Evolutionary conservation across 2,113 vertebrate species (phyloP).

Genomic region (Tyto alba): DNA sequence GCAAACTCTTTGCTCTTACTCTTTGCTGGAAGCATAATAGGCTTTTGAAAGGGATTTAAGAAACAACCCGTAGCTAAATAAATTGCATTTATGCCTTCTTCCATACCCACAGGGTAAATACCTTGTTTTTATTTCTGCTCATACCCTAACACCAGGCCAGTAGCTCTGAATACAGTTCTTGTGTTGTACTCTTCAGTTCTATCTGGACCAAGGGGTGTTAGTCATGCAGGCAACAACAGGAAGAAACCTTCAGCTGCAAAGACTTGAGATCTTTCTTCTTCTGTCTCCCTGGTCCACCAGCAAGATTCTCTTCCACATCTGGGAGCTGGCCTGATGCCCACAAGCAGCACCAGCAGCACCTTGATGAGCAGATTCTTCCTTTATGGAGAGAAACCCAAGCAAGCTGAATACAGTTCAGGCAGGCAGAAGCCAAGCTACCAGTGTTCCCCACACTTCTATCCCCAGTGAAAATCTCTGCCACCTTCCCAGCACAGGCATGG

Average conservation of each 20-base stretch:
- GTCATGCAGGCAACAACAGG: neutral
- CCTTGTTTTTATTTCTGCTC: neutral
- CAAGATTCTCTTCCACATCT: neutral
- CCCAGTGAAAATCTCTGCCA: neutral
- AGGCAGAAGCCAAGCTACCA: neutral
- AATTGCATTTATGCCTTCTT: neutral
- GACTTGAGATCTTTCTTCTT: neutral
- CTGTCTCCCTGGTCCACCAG: neutral
- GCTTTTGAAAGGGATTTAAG: neutral
- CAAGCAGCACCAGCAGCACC: neutral
- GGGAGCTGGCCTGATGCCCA: neutral
- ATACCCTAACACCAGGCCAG: neutral
- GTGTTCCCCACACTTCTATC: neutral
- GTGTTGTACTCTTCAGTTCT: neutral
- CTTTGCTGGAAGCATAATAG: neutral
- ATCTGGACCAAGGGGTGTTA: neutral
- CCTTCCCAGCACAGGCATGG: neutral
- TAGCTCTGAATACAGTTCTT: neutral
- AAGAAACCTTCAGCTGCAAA: neutral
- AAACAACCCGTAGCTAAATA: neutral
- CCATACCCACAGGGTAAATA: neutral
- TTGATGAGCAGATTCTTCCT: neutral
- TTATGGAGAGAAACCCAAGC: neutral
- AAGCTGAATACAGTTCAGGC: neutral
- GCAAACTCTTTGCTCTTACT: neutral